A percentile compares a stretch with the other conserved stretches of the same genome.
Conservation (phyloP, 2,797 vertebrate species). For the Hoplostethus mediterraneus region DNA sequence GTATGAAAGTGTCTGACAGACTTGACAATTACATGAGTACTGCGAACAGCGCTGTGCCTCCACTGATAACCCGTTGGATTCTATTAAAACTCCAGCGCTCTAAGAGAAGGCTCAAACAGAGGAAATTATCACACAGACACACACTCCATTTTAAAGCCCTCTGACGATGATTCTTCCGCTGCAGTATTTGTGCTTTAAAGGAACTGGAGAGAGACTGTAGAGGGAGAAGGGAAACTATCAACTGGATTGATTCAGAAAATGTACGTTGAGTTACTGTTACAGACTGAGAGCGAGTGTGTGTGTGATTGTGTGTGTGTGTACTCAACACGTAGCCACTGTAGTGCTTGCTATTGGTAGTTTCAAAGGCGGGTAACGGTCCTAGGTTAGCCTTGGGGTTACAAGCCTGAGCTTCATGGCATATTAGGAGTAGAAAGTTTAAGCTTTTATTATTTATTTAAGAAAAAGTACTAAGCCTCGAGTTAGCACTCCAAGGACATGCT, state of each 20-base stretch:
- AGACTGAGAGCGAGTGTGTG: constrained; percentile 18
- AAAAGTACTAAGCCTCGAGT: not conserved
- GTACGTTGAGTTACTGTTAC: not conserved
- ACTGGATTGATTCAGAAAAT: constrained; percentile 28
- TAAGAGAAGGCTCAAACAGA: constrained; percentile 71
- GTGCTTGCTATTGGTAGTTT: constrained; percentile 31
- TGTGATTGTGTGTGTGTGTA: not conserved
- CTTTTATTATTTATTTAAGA: constrained; percentile 1
- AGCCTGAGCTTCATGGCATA: constrained; percentile 19
- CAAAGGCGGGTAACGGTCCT: constrained; percentile 44
- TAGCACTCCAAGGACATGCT: constrained; percentile 16
- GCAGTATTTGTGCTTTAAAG: constrained; percentile 21
- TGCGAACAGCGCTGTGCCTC: constrained; percentile 53
- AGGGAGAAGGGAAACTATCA: constrained; percentile 25
- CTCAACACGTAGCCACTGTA: constrained; percentile 21
- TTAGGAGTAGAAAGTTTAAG: constrained; percentile 26
- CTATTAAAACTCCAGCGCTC: constrained; percentile 76
- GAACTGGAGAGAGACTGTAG: constrained; percentile 26
- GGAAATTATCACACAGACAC: constrained; percentile 64
- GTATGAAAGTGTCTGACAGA: constrained; percentile 65
- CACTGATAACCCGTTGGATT: constrained; percentile 76
- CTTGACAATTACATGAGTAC: constrained; percentile 77
- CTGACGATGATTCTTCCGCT: constrained; percentile 34
- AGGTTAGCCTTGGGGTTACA: constrained; percentile 48
- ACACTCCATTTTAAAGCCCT: constrained; percentile 27